Evolutionary conservation across 2,888 invertebrate genomes (phyloP), one percentile per base, ranked within the genome.

Genomic region (Oscheius sp.): DNA sequence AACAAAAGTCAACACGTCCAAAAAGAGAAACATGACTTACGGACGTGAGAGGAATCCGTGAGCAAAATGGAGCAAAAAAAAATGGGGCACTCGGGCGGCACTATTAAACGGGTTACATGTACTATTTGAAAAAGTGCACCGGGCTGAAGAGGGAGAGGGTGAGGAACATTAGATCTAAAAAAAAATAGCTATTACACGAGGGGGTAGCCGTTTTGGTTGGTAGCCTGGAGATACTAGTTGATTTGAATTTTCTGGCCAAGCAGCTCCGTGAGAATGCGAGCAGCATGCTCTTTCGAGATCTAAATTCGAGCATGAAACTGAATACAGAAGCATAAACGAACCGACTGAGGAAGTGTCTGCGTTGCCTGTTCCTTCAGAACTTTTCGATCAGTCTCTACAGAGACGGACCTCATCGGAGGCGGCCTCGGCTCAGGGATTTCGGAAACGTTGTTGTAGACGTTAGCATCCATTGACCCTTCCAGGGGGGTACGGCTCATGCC

Each of bases 171-270:
- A 55, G 32, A 21, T 29, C 55, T 21, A 21, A 55, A 29, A 55
- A 2, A 55, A 32, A 42, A 42, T 5, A 42, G 42, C 42, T 42
- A 42, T 42, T 42, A 42, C 42, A 42, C 42, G 42, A 42, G 42
- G 4, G 4, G n/a, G 21, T 51, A n/a, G 53, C 2, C 21, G 55
- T 29, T 21, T 32, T 9, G 32, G 21, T 42, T 42, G 42, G 42
- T 42, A 42, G 42, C 42, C 42, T 42, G 55, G 55, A 9, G 21
- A 9, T 21, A 29, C 55, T 55, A 55, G 21, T 9, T 9, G 55
- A 55, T 55, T 29, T 55, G 55, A 13, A 72, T 51, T n/a, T 60
- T 59, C 60, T 72, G 71, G 7, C 71, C 71, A 37, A 62, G 50
- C 51, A 72, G 29, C 60, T 72, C 71, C n/a, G 60, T 42, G 10